phyloP scores from a whole-genome alignment of 2,797 vertebrate genomes.

The Aplochiton taeniatus region DNA sequence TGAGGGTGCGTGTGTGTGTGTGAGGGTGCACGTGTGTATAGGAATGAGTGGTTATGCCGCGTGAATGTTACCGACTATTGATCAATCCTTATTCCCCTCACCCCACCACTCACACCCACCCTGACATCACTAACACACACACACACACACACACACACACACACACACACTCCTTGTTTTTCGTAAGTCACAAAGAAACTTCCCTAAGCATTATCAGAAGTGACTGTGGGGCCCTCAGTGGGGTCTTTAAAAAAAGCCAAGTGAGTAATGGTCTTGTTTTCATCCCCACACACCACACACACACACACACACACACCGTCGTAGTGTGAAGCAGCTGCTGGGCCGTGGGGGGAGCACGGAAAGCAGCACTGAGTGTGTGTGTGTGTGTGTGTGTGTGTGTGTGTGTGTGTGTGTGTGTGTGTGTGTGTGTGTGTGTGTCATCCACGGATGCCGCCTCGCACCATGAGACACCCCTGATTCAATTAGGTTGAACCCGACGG shows the following conservation, averaged over 20 bases:
- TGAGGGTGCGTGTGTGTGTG: background rate
- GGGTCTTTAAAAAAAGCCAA: no score
- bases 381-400: slow-evolving; percentile 7
- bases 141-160: background rate
- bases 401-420: slow-evolving; percentile 33
- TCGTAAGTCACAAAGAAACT: slow-evolving; percentile 11
- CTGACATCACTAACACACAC: background rate
- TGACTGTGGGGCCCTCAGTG: no score
- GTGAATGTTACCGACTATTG: no score
- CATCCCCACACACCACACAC: slow-evolving; percentile 16
- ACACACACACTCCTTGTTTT: background rate
- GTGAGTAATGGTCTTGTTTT: background rate
- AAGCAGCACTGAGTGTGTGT: background rate
- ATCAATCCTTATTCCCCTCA: background rate
- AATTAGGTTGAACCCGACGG: slow-evolving; percentile 50
- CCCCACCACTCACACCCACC: background rate
- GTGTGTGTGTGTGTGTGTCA: slow-evolving; percentile 21
- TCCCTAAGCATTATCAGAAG: slow-evolving; percentile 2
- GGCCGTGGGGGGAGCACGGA: slow-evolving; percentile 7
- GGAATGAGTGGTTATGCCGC: background rate
- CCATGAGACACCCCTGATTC: slow-evolving; percentile 39
- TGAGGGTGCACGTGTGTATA: background rate
- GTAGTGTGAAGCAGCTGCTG: slow-evolving; percentile 32
- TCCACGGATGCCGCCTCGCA: slow-evolving; percentile 9
- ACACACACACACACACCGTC: slow-evolving; percentile 11